Evolutionary conservation across 2,113 vertebrate species (phyloP).

Genomic region (Aplodontia rufa): DNA sequence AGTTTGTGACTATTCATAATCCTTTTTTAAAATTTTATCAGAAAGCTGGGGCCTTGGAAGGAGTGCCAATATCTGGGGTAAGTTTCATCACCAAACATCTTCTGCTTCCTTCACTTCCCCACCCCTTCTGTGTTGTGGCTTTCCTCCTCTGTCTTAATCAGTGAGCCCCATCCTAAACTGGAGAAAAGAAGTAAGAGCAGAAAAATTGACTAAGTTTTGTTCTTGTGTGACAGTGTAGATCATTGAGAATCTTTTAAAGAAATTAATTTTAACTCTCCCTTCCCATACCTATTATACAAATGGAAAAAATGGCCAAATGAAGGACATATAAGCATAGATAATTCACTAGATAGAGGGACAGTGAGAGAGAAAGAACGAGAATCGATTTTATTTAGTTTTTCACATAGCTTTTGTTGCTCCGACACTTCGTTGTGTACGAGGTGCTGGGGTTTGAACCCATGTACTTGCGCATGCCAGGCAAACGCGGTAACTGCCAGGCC

Average conservation of each 20-base stretch:
- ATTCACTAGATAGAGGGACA: no score
- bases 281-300: neutral
- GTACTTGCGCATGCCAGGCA: no score
- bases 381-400: no score
- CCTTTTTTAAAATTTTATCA: conserved; percentile 79
- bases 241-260: conserved; percentile 4
- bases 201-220: neutral
- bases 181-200: no score
- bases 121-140: neutral
- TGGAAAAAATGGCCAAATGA: neutral
- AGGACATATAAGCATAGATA: neutral
- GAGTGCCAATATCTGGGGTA: conserved; percentile 98
- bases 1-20: conserved; percentile 57
- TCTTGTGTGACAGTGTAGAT: neutral
- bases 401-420: no score
- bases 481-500: no score
- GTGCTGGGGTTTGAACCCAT: no score
- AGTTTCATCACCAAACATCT: conserved; percentile 73
- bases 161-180: no score
- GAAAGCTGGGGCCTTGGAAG: conserved; percentile 92
- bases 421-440: no score
- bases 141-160: neutral
- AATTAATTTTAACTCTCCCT: neutral
- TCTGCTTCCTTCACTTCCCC: neutral
- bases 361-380: no score